Evolutionary conservation across 2,113 vertebrate species (phyloP).

Genomic region (Coturnix japonica): DNA sequence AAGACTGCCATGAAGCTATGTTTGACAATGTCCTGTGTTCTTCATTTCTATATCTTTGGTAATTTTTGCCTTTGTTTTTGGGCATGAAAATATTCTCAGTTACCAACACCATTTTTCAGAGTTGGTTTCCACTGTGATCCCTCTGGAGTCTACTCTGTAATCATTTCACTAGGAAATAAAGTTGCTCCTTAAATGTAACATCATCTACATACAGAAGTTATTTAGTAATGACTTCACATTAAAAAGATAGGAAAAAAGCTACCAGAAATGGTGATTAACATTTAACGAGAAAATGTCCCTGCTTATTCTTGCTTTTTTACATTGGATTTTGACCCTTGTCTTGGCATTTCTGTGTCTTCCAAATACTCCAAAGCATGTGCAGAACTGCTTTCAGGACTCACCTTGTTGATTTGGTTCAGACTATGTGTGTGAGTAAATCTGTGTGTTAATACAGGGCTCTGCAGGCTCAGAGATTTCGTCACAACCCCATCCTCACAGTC

Average conservation of each 20-base stretch:
- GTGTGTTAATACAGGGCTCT: not conserved
- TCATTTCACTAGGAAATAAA: not conserved
- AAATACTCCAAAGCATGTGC: not conserved
- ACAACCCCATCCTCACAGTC: not conserved
- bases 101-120: not conserved
- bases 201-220: not conserved
- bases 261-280: not conserved
- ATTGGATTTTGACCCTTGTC: not conserved
- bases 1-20: not conserved
- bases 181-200: not conserved
- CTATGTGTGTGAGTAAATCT: not conserved
- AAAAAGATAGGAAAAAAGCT: not conserved
- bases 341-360: not conserved
- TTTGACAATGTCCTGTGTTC: not conserved
- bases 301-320: not conserved
- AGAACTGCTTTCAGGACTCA: conserved; percentile 22
- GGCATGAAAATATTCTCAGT: not conserved
- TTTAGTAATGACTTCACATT: not conserved
- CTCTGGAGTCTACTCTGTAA: not conserved
- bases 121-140: not conserved
- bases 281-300: not conserved
- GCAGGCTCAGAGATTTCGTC: not conserved
- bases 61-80: not conserved
- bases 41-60: not conserved
- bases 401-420: not conserved